Base-by-base conservation (phyloP, 2,888 invertebrate species). In the Horisme vitalbata region DNA sequence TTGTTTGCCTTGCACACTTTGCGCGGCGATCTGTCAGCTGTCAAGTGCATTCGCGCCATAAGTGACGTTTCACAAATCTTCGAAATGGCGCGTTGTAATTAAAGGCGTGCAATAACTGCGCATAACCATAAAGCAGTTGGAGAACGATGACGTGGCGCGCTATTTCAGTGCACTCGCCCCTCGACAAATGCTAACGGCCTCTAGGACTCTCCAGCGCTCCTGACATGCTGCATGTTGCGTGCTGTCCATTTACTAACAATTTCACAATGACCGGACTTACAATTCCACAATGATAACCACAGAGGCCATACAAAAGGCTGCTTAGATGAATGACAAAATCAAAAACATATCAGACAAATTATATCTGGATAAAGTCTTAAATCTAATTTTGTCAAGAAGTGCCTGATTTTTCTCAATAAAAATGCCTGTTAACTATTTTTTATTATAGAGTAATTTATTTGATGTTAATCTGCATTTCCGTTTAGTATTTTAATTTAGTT, bases 141-240 rank as follows among this genome's bases (percentile, higher is more conserved):
- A 77, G 73, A 73, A 78, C 82, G 79, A 79, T 83, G 87, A 84
- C 82, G 84, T 78, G 71, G 64, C 69, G 67, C 64, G 84, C 83
- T 88, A 88, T 88, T 87, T 83, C 76, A 70, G 86, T 80, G 72
- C 68, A 58, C 74, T 68, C 79, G 80, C 83, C 83, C 78, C 83
- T 78, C 84, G 78, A 80, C 83, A 85, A 87, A 88, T 88, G 88
- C 83, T 89, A 89, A 89, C 79, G 88, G 81, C 88, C 87, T 85
- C 83, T 83, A 82, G 86, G 86, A 79, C 78, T 76, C 83, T 81
- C 80, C 83, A 83, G 83, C 68, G 68, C 41, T 32, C 33, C 47
- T 50, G 38, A 30, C 49, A 52, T 45, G 43, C 41, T 41, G 41
- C 31, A 23, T 27, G 12, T 11, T 38, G 45, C 43, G 36, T 52